phyloP scores from a whole-genome alignment of 1,140 invertebrate genomes.

The Leptoteleia sp. region DNA sequence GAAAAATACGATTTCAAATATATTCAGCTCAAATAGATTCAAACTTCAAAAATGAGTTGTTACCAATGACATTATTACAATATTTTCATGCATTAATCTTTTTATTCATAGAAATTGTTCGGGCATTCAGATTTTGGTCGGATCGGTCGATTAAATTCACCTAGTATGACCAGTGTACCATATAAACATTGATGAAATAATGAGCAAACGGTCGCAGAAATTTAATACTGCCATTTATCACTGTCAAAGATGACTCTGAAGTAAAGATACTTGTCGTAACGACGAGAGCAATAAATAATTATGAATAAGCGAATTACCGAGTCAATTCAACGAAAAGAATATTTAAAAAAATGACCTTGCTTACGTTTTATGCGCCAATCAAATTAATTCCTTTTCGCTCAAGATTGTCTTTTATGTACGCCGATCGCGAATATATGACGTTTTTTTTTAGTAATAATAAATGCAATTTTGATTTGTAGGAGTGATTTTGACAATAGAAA shows the following conservation, averaged over 20 bases:
- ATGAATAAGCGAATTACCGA: constrained; percentile 38
- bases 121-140: background rate
- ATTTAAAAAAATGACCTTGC: constrained; percentile 29
- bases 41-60: too few species aligned
- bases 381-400: constrained; percentile 8
- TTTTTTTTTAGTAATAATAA: too few species aligned
- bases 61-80: too few species aligned
- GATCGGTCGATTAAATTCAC: background rate
- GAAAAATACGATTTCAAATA: too few species aligned
- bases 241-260: constrained; percentile 40
- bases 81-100: too few species aligned
- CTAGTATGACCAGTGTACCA: background rate
- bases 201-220: constrained; percentile 43
- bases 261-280: constrained; percentile 26
- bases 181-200: constrained; percentile 34
- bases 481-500: too few species aligned
- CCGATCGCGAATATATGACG: too few species aligned
- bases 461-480: too few species aligned
- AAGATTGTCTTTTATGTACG: background rate
- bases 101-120: background rate
- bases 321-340: constrained; percentile 18
- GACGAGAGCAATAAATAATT: constrained; percentile 50
- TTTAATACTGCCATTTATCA: constrained; percentile 47
- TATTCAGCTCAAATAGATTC: too few species aligned
- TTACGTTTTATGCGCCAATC: constrained; percentile 9